These are phyloP conservation scores for Isoperla grammatica DNA, from an alignment of 2,888 invertebrate species.

Conservation along the genomic window DNA sequence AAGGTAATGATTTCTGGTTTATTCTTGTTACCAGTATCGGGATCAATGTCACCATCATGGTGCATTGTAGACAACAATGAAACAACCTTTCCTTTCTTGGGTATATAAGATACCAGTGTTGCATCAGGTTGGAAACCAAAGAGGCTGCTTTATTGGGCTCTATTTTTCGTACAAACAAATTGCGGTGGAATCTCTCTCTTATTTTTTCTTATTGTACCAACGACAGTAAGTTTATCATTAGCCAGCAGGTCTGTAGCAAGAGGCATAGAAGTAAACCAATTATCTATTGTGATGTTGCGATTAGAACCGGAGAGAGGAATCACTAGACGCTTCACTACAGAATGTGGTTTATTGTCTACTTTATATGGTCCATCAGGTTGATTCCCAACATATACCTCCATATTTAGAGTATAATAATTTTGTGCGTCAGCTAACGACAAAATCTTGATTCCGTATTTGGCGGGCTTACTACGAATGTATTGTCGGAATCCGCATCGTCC, in stretches of 20 bases:
- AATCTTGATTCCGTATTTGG: conserved; percentile 14
- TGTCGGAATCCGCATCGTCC: conserved; percentile 16
- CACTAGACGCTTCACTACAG: conserved; percentile 12
- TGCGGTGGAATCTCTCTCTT: conserved; percentile 30
- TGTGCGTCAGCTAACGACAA: conserved; percentile 14
- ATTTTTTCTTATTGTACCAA: conserved; percentile 32
- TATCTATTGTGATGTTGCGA: conserved; percentile 4
- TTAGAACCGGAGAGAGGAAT: neutral
- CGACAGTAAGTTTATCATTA: conserved; percentile 26
- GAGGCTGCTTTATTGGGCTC: conserved; percentile 22
- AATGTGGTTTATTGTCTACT: neutral
- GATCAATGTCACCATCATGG: conserved; percentile 25
- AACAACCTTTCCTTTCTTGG: conserved; percentile 28
- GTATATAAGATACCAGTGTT: conserved; percentile 27
- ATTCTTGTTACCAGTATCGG: conserved; percentile 23
- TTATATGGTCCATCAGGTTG: conserved; percentile 12
- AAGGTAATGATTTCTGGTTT: conserved; percentile 27
- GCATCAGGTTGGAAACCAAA: conserved; percentile 28
- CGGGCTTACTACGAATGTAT: conserved; percentile 14
- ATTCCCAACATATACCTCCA: conserved; percentile 14
- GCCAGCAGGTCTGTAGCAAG: conserved; percentile 24
- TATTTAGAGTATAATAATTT: conserved; percentile 4
- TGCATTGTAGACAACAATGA: conserved; percentile 26
- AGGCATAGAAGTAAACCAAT: conserved; percentile 14
- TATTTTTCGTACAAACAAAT: conserved; percentile 25